Evolutionary conservation across 2,888 invertebrate genomes (phyloP).

Genomic region (Bellardia pandia): DNA sequence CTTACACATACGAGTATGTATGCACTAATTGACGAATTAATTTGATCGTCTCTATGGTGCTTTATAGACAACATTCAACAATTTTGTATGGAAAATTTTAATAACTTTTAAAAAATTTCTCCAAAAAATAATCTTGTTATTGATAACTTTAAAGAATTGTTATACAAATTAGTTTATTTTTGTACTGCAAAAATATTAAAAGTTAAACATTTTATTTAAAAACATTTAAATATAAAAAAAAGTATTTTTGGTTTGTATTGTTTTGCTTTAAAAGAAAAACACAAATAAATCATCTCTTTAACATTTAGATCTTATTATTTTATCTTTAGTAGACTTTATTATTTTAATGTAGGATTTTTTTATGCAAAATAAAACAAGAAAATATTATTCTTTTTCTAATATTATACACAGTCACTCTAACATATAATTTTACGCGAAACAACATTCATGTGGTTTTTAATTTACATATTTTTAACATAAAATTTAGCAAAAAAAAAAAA

Average conservation of each 20-base stretch:
- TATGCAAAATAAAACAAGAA: constrained; percentile 6
- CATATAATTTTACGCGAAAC: neutral
- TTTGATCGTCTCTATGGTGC: too few species aligned
- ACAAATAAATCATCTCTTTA: neutral
- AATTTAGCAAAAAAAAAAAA: constrained; percentile 3
- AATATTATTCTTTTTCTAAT: constrained; percentile 8
- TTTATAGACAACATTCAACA: too few species aligned
- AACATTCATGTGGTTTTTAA: constrained; percentile 31
- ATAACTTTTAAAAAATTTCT: too few species aligned
- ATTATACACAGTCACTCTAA: neutral
- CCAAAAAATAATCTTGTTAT: too few species aligned
- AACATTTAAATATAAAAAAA: neutral
- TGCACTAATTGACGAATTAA: too few species aligned
- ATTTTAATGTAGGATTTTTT: neutral
- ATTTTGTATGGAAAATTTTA: too few species aligned
- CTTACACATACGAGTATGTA: too few species aligned
- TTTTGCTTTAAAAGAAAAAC: neutral
- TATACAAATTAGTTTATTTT: too few species aligned
- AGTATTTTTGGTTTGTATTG: neutral
- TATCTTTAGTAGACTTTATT: constrained; percentile 18
- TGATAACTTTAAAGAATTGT: too few species aligned
- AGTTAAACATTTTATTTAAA: neutral
- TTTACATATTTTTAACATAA: constrained; percentile 56
- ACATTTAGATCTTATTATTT: constrained; percentile 13
- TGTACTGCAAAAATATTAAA: neutral